A percentile compares a stretch with the other conserved stretches of the same genome.
phyloP scores from a whole-genome alignment of 2,888 invertebrate species.

The Tineola bisselliella region DNA sequence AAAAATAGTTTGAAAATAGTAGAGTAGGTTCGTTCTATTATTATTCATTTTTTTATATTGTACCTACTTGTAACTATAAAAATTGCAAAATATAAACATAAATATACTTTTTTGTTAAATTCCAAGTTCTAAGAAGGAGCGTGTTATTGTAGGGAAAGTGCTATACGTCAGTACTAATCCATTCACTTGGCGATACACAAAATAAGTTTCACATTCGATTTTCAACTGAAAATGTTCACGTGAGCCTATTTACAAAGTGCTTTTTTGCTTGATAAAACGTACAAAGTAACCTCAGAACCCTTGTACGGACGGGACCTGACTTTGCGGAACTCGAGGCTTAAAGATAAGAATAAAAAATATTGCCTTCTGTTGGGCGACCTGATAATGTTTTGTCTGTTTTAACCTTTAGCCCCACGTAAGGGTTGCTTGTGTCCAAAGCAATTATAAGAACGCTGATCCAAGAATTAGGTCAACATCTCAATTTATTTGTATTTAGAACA shows the following conservation, averaged over 20 bases:
- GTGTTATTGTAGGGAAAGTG: constrained; percentile 9
- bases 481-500: neutral
- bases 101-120: neutral
- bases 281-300: neutral
- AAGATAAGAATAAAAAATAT: constrained; percentile 57
- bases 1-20: too few species aligned
- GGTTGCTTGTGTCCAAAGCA: neutral
- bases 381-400: constrained; percentile 11
- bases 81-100: neutral
- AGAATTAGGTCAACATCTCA: neutral
- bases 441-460: neutral
- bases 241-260: neutral
- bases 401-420: neutral
- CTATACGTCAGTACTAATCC: constrained; percentile 3
- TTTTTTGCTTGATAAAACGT: neutral
- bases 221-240: neutral
- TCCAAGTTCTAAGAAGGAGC: neutral
- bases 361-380: constrained; percentile 37
- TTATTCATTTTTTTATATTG: too few species aligned
- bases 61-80: too few species aligned
- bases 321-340: constrained; percentile 40
- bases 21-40: too few species aligned
- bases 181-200: neutral
- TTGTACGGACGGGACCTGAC: constrained; percentile 27
- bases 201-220: neutral